Evolutionary conservation across 2,113 vertebrate species (phyloP).

Genomic region (Bubo blakistoni): DNA sequence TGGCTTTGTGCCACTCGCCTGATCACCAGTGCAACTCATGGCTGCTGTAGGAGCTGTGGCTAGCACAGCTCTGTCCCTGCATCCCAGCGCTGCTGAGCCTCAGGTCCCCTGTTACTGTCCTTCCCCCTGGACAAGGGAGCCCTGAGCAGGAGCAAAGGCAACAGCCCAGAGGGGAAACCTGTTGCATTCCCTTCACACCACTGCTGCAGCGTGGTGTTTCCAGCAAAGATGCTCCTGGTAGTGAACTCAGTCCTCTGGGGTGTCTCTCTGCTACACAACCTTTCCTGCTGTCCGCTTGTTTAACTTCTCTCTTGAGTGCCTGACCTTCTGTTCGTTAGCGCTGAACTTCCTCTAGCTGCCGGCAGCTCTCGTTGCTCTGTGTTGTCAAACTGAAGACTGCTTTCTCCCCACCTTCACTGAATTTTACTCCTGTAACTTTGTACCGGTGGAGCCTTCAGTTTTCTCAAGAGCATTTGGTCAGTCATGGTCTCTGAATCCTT

Average conservation of each 20-base stretch:
- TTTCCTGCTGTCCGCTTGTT: neutral
- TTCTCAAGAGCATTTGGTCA: neutral
- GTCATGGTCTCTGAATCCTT: neutral
- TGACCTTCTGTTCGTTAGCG: neutral
- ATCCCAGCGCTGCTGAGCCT: neutral
- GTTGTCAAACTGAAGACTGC: neutral
- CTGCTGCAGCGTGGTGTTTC: accelerated
- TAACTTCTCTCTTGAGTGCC: neutral
- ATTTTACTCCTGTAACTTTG: neutral
- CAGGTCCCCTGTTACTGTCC: accelerated
- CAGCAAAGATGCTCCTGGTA: neutral
- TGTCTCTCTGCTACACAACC: neutral
- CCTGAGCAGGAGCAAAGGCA: neutral
- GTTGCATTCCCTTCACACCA: neutral
- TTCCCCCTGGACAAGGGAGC: neutral
- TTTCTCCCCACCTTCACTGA: neutral
- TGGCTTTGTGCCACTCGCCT: neutral
- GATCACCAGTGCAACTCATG: neutral
- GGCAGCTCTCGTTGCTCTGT: neutral
- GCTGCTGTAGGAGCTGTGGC: neutral
- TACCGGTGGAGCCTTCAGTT: neutral
- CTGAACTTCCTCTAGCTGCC: neutral
- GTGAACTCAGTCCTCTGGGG: neutral
- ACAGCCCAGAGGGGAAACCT: neutral
- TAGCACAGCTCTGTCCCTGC: neutral